These are phyloP conservation scores for Caenorhabditis sp. DNA, from an alignment of 2,888 invertebrate genomes.

Conservation along the genomic window DNA sequence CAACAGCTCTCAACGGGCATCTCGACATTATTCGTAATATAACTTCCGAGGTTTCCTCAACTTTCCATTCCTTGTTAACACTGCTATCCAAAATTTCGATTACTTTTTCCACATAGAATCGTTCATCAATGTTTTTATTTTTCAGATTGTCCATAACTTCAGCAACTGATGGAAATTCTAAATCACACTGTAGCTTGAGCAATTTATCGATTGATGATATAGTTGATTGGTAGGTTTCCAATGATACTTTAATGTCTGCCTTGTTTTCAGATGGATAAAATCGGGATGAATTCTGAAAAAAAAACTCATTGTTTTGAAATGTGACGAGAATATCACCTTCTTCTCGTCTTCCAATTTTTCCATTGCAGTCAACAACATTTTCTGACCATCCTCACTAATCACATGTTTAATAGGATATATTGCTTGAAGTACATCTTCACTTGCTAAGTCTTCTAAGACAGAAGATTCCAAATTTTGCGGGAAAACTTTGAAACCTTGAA, in stretches of 20 bases:
- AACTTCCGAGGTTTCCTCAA: background rate
- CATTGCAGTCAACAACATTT: conserved; percentile 6
- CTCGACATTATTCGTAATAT: conserved; percentile 16
- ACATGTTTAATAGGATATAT: conserved; percentile 8
- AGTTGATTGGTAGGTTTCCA: background rate
- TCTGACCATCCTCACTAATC: conserved; percentile 9
- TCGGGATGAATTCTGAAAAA: background rate
- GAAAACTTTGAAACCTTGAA: background rate
- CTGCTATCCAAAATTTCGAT: background rate
- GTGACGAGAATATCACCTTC: too few species aligned
- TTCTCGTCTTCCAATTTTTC: conserved; percentile 4
- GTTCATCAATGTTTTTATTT: conserved; percentile 21
- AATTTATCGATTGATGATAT: conserved; percentile 9
- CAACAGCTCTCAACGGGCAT: conserved; percentile 32
- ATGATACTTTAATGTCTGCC: conserved; percentile 4
- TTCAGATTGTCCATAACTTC: conserved; percentile 29
- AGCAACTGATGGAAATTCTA: conserved; percentile 29
- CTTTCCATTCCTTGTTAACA: background rate
- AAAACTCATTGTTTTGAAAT: background rate
- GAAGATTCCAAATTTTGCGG: background rate
- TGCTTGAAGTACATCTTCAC: conserved; percentile 8
- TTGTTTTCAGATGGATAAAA: conserved; percentile 25
- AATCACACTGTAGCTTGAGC: conserved; percentile 14
- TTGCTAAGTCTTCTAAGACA: background rate
- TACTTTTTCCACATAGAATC: conserved; percentile 11